Base-by-base conservation (phyloP, 1,140 invertebrate species). In the Hypothenemus hampei region DNA sequence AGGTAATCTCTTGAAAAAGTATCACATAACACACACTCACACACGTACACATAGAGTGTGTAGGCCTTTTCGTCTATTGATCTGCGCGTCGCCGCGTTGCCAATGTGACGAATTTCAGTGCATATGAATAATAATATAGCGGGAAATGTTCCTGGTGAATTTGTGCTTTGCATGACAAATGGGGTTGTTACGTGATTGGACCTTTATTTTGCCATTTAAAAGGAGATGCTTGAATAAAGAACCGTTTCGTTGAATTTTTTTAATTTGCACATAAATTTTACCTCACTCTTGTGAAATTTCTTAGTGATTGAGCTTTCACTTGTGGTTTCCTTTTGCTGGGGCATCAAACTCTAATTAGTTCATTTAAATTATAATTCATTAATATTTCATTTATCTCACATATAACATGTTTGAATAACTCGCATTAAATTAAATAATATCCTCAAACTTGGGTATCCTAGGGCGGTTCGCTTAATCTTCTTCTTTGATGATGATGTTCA, bases 1-100 rank as follows among this genome's bases (percentile, higher is more conserved):
- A 16, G 35, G 35, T 37, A 37, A 37, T 37, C 35, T 16, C 35
- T 15, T 37, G n/a, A 15, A 37, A 37, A 2, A 37, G 35, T 37
- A 37, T 37, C 35, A 37, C 16, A 16, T 29, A 29, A n/a, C 26
- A 29, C n/a, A n/a, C n/a, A n/a, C n/a, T n/a, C n/a, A n/a, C n/a
- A n/a, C n/a, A n/a, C n/a, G n/a, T n/a, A n/a, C n/a, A n/a, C n/a
- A n/a, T n/a, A n/a, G n/a, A 16, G 11, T 8, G 11, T 16, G 15
- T 37, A 37, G 35, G 35, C 35, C 35, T 37, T 16, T 8, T 37
- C 7, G 35, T 16, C 35, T 37, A 37, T 37, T 16, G 35, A 37
- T 37, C 35, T 16, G 16, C 7, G 2, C 11, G 7, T 6, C 35
- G 35, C 35, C 2, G 11, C 18, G 35, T 37, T 37, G 35, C 35